Evolutionary conservation across 2,113 vertebrate species (phyloP).

Genomic region (Calidris pygmaea): DNA sequence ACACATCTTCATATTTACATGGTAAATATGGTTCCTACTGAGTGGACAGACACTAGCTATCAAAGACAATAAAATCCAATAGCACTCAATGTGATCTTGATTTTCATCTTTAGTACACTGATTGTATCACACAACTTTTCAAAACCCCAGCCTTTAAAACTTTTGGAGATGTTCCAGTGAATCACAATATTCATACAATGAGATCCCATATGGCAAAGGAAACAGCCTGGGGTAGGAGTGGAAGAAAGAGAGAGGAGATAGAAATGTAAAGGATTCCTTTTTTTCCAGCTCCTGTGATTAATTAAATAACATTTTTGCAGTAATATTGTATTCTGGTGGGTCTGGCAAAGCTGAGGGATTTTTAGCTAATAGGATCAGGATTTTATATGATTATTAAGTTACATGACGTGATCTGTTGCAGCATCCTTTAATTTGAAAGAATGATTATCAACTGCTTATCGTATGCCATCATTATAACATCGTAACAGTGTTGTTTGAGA

Average conservation of each 20-base stretch:
- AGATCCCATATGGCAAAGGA: not conserved
- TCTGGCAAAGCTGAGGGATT: not conserved
- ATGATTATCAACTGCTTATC: not conserved
- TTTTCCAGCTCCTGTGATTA: not conserved
- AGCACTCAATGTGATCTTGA: not conserved
- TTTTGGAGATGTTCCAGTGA: not conserved
- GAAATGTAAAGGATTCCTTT: not conserved
- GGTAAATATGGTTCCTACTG: not conserved
- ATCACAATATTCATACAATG: not conserved
- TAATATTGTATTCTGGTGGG: not conserved
- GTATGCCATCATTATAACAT: not conserved
- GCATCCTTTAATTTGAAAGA: not conserved
- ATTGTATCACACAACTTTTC: not conserved
- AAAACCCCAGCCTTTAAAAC: not conserved
- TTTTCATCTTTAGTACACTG: not conserved
- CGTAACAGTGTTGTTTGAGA: not conserved
- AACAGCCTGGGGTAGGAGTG: not conserved
- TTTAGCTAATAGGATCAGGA: not conserved
- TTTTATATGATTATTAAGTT: not conserved
- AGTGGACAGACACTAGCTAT: not conserved
- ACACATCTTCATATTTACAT: not conserved
- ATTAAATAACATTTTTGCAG: not conserved
- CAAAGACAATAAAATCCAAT: not conserved
- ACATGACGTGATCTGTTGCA: not conserved
- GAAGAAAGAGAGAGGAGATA: not conserved